A percentile compares a stretch with the other conserved stretches of the same genome.
Evolutionary conservation across 1,140 invertebrate genomes (phyloP).

Genomic region (Diploscapter pachys): DNA sequence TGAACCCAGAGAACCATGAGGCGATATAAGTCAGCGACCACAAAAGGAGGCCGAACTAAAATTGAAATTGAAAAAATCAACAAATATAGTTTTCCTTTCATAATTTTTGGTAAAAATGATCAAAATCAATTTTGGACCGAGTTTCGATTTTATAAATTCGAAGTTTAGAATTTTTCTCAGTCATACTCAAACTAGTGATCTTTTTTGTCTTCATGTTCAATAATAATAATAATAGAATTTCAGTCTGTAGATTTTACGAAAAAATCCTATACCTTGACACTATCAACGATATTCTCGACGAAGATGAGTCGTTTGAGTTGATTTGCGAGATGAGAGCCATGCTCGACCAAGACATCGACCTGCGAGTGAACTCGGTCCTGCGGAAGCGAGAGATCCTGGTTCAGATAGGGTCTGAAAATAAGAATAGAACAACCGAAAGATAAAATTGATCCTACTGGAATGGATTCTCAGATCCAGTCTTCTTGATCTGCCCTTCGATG

Average conservation of each 20-base stretch:
- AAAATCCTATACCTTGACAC: constrained; percentile 61
- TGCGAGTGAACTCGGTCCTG: constrained; percentile 81
- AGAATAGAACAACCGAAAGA: neutral
- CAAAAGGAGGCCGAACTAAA: constrained; percentile 76
- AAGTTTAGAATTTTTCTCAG: no score
- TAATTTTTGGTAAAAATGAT: neutral
- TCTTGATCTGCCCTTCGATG: constrained; percentile 88
- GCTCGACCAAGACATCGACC: constrained; percentile 75
- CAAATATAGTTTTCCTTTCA: neutral
- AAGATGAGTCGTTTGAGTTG: constrained; percentile 86
- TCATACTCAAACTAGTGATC: no score
- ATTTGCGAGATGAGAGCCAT: constrained; percentile 74
- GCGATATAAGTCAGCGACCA: constrained; percentile 93
- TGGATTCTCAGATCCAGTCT: constrained; percentile 91
- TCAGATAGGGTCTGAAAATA: constrained; percentile 63
- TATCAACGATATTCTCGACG: constrained; percentile 91
- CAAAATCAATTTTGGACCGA: no score
- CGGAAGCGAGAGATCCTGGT: constrained; percentile 77
- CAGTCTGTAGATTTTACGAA: no score
- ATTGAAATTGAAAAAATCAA: neutral
- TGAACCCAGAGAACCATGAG: constrained; percentile 85
- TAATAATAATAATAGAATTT: no score
- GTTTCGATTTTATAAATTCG: no score
- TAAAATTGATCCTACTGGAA: constrained; percentile 78
- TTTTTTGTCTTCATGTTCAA: no score